Base-by-base conservation (phyloP, 2,888 invertebrate species). In the Leucophenga maculata region DNA sequence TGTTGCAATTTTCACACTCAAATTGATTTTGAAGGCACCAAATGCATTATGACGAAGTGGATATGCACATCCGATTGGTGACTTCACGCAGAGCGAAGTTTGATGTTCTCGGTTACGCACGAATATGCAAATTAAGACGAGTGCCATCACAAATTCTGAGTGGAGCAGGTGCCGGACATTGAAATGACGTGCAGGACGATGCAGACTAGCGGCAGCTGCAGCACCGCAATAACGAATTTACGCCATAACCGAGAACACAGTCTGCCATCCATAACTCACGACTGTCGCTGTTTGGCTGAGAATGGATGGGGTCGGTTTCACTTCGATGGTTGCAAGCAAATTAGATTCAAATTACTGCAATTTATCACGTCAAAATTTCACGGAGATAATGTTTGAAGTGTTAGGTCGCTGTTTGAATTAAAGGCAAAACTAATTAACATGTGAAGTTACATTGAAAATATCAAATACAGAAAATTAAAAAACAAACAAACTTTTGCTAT, bases 291-390 rank as follows among this genome's bases (percentile, higher is more conserved):
- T 39, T 39, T 39, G 8, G 3, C 39, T 11, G 1, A 8, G 39
- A 39, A 6, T 39, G 20, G 11, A 20, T 16, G 1, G 18, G 8
- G 9, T 18, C 18, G 18, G 9, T 9, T 52, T 16, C 54, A 22
- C 54, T 14, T 54, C 54, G 6, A 20, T 18, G 8, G 22, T 6
- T 54, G 54, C 54, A 22, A 54, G 22, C 16, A 13, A 54, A 54
- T 54, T 18, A 54, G 4, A 22, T 54, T 54, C 54, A 54, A 11
- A 54, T 22, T 54, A 54, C 13, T 13, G 3, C 14, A 54, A 54
- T 54, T 54, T 54, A 54, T 54, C 20, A 54, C 54, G 20, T 54
- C 20, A 20, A 54, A 9, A 16, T 54, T 54, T 54, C 22, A 54
- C 11, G 16, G 9, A 14, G 20, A 54, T 54, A 54, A 54, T 18